phyloP scores from a whole-genome alignment of 2,797 vertebrate genomes.

The Artibeus jamaicensis region DNA sequence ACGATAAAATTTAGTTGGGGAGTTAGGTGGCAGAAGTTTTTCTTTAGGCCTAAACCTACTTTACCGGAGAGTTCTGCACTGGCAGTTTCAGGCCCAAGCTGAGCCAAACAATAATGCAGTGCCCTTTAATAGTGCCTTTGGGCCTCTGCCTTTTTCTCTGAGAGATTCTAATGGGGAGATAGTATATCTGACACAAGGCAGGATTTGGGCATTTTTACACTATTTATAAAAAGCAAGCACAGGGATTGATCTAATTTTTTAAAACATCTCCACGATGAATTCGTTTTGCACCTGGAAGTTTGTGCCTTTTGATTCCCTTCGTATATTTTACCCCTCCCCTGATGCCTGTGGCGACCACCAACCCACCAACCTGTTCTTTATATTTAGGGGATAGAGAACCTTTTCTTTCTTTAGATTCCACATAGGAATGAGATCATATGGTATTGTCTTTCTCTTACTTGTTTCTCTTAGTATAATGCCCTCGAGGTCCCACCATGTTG shows the following conservation, averaged over 20 bases:
- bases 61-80: neutral
- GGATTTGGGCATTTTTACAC: neutral
- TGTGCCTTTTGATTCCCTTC: neutral
- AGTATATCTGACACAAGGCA: neutral
- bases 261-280: neutral
- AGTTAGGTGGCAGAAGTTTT: neutral
- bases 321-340: neutral
- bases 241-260: neutral
- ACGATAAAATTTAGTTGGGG: neutral
- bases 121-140: neutral
- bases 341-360: neutral
- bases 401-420: neutral
- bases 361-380: neutral
- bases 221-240: neutral
- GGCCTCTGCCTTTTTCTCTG: neutral
- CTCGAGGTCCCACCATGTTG: neutral
- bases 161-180: neutral
- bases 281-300: neutral
- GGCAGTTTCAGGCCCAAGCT: neutral
- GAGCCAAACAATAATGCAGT: neutral
- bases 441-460: neutral
- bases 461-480: neutral
- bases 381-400: neutral
- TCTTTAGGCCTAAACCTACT: neutral
- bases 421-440: neutral